These are phyloP conservation scores for Limnephilus auricula DNA, from an alignment of 2,888 invertebrate species.

Conservation along the genomic window DNA sequence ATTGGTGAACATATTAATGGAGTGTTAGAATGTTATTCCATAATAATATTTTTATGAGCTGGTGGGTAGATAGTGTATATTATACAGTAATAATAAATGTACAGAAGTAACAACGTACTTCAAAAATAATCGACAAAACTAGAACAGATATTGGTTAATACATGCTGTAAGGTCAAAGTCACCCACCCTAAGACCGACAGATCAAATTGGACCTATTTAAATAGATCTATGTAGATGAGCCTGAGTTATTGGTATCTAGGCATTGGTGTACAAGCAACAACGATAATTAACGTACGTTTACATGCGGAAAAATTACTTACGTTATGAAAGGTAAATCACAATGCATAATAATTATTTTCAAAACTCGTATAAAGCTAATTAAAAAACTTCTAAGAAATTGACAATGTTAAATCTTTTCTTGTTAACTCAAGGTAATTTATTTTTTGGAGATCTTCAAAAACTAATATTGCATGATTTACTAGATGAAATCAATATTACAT, in stretches of 20 bases:
- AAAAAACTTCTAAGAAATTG: neutral
- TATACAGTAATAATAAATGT: too few species aligned
- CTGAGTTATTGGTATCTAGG: neutral
- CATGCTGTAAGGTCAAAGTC: neutral
- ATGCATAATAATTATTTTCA: neutral
- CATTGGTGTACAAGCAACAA: neutral
- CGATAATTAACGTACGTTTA: neutral
- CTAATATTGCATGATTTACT: neutral
- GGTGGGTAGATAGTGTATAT: too few species aligned
- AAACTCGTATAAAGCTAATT: too few species aligned
- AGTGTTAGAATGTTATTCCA: neutral
- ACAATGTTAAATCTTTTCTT: neutral
- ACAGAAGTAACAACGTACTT: neutral
- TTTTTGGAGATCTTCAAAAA: neutral
- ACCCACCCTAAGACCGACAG: neutral
- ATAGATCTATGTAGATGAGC: neutral
- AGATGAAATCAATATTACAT: too few species aligned
- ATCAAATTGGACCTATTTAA: neutral
- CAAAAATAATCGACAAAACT: neutral
- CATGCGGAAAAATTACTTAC: neutral
- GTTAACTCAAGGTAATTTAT: neutral
- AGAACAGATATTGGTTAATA: neutral
- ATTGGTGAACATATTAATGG: neutral
- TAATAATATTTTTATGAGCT: too few species aligned
- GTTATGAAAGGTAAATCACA: neutral